Conservation (phyloP, 2,113 vertebrate genomes). For the Colossoma macropomum region DNA sequence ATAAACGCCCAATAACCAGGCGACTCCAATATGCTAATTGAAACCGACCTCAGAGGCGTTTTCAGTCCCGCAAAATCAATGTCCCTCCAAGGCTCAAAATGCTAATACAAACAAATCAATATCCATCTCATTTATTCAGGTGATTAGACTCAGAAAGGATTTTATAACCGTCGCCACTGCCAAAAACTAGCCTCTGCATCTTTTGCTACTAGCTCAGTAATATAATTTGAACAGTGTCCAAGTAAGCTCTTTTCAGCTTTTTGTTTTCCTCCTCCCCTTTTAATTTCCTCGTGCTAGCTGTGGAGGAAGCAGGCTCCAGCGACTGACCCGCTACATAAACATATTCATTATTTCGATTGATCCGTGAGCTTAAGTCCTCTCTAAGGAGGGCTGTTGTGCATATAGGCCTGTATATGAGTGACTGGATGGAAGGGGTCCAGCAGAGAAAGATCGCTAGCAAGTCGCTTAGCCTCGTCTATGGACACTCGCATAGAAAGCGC, state of each 20-base stretch:
- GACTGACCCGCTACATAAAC: slow-evolving; percentile 56
- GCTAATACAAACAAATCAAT: slow-evolving; percentile 67
- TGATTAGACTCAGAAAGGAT: slow-evolving; percentile 58
- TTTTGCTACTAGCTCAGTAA: slow-evolving; percentile 30
- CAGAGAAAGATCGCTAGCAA: slow-evolving; percentile 22
- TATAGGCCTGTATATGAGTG: neutral
- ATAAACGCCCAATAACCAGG: slow-evolving; percentile 51
- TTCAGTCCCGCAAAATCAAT: slow-evolving; percentile 55
- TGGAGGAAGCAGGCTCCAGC: slow-evolving; percentile 3
- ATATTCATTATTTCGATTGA: slow-evolving; percentile 66
- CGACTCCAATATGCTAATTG: slow-evolving; percentile 57
- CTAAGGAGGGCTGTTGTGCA: slow-evolving; percentile 38
- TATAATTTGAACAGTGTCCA: slow-evolving; percentile 55
- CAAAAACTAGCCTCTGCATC: slow-evolving; percentile 48
- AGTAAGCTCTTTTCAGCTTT: slow-evolving; percentile 34
- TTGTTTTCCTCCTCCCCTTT: slow-evolving; percentile 32
- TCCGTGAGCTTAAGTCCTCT: slow-evolving; percentile 53
- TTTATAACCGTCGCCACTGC: slow-evolving; percentile 55
- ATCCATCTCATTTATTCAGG: slow-evolving; percentile 67
- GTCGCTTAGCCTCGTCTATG: neutral
- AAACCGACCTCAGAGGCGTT: slow-evolving; percentile 57
- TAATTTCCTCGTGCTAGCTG: slow-evolving; percentile 48
- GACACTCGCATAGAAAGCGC: neutral
- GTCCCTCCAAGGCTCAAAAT: slow-evolving; percentile 58
- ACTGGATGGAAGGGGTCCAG: slow-evolving; percentile 2